A percentile compares a stretch with the other conserved stretches of the same genome.
Evolutionary conservation across 2,888 invertebrate genomes (phyloP).

Genomic region (Pachycephus smyrnensis): DNA sequence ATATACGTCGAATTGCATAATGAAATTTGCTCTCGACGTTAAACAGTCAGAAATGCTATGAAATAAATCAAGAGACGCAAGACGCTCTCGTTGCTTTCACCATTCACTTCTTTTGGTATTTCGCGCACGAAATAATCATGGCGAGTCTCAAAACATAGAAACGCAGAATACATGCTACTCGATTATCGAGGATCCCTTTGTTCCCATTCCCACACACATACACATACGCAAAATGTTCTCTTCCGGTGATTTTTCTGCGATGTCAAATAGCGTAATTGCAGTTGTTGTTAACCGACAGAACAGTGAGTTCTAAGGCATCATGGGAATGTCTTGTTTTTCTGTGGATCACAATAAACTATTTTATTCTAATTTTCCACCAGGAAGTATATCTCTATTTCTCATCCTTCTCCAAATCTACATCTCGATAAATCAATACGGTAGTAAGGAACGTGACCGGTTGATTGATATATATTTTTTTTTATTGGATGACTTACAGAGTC

Average conservation of each 20-base stretch:
- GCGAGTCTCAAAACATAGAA: background rate
- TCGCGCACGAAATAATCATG: background rate
- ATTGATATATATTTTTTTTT: background rate
- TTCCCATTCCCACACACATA: conserved; percentile 19
- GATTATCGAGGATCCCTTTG: conserved; percentile 19
- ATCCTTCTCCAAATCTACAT: background rate
- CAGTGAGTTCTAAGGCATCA: conserved; percentile 63
- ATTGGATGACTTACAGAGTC: background rate
- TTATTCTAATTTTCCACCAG: conserved; percentile 52
- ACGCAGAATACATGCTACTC: conserved; percentile 10
- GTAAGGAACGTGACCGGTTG: background rate
- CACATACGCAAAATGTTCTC: conserved; percentile 17
- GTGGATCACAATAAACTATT: conserved; percentile 67
- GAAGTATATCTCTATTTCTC: background rate
- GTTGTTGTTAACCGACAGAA: conserved; percentile 62
- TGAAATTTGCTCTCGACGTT: background rate
- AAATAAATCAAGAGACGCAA: background rate
- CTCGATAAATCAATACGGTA: background rate
- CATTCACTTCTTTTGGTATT: background rate
- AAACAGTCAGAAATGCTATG: background rate
- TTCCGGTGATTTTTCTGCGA: conserved; percentile 29
- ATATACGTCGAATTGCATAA: background rate
- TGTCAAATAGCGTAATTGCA: conserved; percentile 53
- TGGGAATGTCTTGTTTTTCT: conserved; percentile 63
- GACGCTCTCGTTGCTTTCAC: background rate